Percentiles rank a stretch among this genome's conserved stretches.
Conservation (phyloP, 2,113 vertebrate genomes). For the Phaethon lepturus region DNA sequence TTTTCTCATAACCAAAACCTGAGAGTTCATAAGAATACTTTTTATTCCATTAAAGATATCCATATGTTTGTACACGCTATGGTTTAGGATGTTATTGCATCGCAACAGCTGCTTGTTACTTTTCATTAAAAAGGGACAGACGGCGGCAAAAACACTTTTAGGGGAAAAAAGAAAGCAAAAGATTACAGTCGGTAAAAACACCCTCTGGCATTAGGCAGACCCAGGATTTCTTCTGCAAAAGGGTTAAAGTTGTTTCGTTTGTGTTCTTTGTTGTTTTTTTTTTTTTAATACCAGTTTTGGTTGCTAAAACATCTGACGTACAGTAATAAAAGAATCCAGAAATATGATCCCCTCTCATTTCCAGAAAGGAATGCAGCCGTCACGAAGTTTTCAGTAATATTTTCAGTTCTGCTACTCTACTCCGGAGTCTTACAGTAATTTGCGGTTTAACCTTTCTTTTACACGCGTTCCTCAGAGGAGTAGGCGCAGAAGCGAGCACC, state of each 20-base stretch:
- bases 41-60: not conserved
- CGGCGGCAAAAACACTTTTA: not conserved
- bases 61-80: not conserved
- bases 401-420: not conserved
- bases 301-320: not conserved
- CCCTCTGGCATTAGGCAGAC: not conserved
- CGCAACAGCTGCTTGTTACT: not conserved
- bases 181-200: not conserved
- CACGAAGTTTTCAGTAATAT: not conserved
- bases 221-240: not conserved
- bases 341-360: not conserved
- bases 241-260: not conserved
- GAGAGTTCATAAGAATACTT: not conserved
- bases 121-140: not conserved
- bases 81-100: not conserved
- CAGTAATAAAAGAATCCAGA: not conserved
- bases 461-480: not conserved
- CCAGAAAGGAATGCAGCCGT: not conserved
- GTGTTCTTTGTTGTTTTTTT: not conserved
- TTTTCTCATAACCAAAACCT: not conserved
- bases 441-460: not conserved
- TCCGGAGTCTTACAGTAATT: not conserved
- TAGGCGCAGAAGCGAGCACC: not conserved
- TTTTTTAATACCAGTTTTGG: not conserved
- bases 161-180: fast-evolving